Evolutionary conservation across 2,888 invertebrate genomes (phyloP).

Genomic region (Metalampra italica): DNA sequence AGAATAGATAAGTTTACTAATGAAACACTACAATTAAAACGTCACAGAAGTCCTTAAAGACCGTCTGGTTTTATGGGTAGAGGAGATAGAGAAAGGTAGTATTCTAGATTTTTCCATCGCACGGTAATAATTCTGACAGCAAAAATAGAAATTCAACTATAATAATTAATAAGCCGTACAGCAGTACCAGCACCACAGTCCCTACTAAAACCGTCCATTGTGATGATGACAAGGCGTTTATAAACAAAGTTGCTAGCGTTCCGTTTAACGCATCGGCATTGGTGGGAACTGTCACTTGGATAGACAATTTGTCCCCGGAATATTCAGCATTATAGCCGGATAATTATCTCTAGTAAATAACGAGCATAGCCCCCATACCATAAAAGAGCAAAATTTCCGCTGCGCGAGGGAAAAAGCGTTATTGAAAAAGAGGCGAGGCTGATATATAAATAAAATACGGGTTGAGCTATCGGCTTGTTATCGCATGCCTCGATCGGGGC

Average conservation of each 20-base stretch:
- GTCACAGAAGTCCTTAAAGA: too few species aligned
- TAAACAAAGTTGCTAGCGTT: conserved; percentile 14
- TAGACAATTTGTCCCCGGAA: conserved; percentile 61
- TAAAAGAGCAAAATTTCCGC: conserved; percentile 75
- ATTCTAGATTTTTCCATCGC: too few species aligned
- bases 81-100: too few species aligned
- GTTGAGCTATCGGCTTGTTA: conserved; percentile 79
- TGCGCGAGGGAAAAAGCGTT: conserved; percentile 70
- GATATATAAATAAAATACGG: conserved; percentile 77
- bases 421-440: conserved; percentile 72
- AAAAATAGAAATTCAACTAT: too few species aligned
- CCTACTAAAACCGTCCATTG: background rate
- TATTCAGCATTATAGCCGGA: conserved; percentile 61
- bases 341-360: conserved; percentile 71
- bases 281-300: conserved; percentile 50
- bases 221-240: conserved; percentile 18
- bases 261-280: conserved; percentile 18
- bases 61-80: too few species aligned
- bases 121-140: background rate
- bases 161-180: background rate
- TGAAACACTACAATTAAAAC: too few species aligned
- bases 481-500: conserved; percentile 74
- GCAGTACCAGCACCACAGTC: background rate
- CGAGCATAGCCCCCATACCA: conserved; percentile 59
- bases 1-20: too few species aligned